A percentile compares a stretch with the other conserved stretches of the same genome.
Evolutionary conservation across 2,113 vertebrate genomes (phyloP).

Genomic region (Datnioides undecimradiatus): DNA sequence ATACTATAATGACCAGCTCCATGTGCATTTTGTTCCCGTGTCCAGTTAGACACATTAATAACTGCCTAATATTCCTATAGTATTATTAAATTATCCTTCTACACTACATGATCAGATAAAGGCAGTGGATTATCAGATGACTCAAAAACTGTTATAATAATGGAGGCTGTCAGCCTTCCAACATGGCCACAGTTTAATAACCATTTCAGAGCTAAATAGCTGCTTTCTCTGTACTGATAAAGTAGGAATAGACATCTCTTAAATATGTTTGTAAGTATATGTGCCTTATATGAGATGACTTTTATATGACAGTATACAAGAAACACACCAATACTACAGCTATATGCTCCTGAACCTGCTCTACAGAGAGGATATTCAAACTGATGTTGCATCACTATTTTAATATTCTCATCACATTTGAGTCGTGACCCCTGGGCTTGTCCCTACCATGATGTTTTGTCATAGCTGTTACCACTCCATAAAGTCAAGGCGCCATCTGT

Average conservation of each 20-base stretch:
- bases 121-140: neutral
- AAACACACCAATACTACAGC: conserved; percentile 45
- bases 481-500: conserved; percentile 56
- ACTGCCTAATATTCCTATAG: neutral
- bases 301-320: conserved; percentile 62
- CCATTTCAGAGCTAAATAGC: neutral
- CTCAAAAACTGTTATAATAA: neutral
- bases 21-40: neutral
- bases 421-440: conserved; percentile 32
- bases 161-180: neutral
- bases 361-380: conserved; percentile 3
- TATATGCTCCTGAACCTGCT: conserved; percentile 26
- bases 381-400: conserved; percentile 3
- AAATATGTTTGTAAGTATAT: neutral
- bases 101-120: neutral
- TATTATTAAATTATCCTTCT: too few relatives aligned
- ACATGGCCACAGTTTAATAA: neutral
- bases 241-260: neutral
- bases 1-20: conserved; percentile 7
- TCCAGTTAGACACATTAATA: neutral
- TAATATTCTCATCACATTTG: conserved; percentile 43
- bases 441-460: conserved; percentile 36
- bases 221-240: neutral
- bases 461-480: conserved; percentile 44
- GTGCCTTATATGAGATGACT: neutral